phyloP scores from a whole-genome alignment of 2,888 invertebrate genomes.

The Diarsia dahlii region DNA sequence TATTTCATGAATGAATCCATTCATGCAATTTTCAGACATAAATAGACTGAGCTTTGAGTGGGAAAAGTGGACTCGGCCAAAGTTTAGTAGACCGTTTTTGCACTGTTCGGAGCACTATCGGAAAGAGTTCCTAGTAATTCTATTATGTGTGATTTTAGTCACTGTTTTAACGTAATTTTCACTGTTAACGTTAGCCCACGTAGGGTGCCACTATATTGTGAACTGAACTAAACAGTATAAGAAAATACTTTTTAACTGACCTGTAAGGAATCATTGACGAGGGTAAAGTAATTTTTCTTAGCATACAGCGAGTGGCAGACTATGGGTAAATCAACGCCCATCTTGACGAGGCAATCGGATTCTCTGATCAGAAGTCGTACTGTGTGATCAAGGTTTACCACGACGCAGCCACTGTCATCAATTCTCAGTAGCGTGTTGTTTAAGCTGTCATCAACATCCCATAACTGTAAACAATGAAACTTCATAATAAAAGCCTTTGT shows the following conservation, averaged over 20 bases:
- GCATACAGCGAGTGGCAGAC: constrained; percentile 95
- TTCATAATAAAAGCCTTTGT: not conserved
- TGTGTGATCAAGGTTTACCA: constrained; percentile 94
- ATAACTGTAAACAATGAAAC: constrained; percentile 84
- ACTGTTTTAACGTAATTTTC: not conserved
- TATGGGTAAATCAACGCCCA: constrained; percentile 94
- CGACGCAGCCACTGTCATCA: constrained; percentile 92
- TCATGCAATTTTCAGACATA: not conserved
- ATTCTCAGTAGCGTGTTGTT: constrained; percentile 90
- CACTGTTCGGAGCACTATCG: not conserved
- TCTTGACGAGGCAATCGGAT: constrained; percentile 95
- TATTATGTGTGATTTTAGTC: not conserved
- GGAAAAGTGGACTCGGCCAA: not conserved
- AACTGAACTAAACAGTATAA: not conserved
- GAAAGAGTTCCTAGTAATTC: not conserved
- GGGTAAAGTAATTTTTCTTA: constrained; percentile 94
- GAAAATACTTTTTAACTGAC: constrained; percentile 78
- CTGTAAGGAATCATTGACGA: constrained; percentile 94
- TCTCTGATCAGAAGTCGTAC: constrained; percentile 95
- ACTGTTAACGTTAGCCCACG: no score
- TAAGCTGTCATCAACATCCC: constrained; percentile 92
- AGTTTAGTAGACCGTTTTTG: not conserved
- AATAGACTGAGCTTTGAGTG: not conserved
- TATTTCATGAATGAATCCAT: not conserved
- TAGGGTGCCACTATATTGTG: no score